Conservation (phyloP, 2,797 vertebrate genomes). For the Bufotes viridis region DNA sequence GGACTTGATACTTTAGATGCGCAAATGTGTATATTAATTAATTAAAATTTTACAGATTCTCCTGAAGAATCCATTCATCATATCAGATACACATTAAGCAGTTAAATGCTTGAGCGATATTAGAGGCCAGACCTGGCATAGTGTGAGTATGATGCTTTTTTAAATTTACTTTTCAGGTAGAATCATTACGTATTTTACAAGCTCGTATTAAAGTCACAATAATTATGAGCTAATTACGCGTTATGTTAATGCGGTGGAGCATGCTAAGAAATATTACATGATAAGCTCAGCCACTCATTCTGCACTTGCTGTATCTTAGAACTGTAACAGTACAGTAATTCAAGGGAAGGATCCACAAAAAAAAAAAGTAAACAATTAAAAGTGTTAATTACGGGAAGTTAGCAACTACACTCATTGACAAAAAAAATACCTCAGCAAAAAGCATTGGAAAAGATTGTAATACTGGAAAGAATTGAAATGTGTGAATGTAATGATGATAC, state of each 20-base stretch:
- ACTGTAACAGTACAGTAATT: neutral
- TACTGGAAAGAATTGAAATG: too few species aligned
- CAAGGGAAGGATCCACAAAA: neutral
- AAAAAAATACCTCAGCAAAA: too few species aligned
- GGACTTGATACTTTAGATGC: neutral
- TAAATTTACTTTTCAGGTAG: constrained; percentile 19
- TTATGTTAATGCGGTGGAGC: constrained; percentile 33
- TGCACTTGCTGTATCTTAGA: neutral
- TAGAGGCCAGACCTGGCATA: neutral
- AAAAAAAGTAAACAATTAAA: too few species aligned
- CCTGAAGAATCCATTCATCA: neutral
- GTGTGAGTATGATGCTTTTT: neutral
- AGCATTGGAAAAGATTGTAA: too few species aligned
- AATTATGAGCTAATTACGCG: constrained; percentile 39
- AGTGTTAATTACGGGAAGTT: too few species aligned
- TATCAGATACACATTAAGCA: neutral
- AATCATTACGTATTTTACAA: constrained; percentile 34
- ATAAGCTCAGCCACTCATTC: constrained; percentile 6
- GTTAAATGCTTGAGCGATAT: neutral
- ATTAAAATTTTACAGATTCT: neutral
- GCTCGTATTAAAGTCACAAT: constrained; percentile 23
- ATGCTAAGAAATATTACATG: neutral
- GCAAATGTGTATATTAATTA: neutral
- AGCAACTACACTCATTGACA: too few species aligned
- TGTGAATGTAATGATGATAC: too few species aligned